Evolutionary conservation across 2,797 vertebrate species (phyloP).

Genomic region (Lemur catta): DNA sequence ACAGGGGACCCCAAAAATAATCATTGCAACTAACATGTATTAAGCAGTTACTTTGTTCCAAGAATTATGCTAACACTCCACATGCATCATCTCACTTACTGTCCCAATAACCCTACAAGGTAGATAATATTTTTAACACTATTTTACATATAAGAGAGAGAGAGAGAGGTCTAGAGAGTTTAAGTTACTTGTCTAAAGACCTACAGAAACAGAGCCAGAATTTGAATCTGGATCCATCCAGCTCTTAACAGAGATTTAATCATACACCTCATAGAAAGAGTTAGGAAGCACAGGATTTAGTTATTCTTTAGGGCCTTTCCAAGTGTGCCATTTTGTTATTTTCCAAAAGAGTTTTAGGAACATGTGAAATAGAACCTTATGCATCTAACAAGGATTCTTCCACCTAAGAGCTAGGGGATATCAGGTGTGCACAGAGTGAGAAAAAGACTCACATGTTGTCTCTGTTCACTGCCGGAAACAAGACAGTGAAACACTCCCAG

Average conservation of each 20-base stretch:
- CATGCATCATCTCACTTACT: neutral
- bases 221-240: neutral
- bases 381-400: neutral
- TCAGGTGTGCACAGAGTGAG: rapidly evolving
- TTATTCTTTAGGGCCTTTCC: neutral
- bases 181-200: neutral
- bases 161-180: neutral
- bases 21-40: too few species aligned
- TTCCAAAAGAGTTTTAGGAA: neutral
- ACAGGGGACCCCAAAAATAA: neutral
- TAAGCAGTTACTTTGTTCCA: neutral
- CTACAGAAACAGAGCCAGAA: neutral
- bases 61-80: neutral
- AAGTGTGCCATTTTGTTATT: neutral
- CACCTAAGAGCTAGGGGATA: neutral
- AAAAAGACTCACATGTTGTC: neutral
- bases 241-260: neutral
- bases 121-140: neutral
- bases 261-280: neutral
- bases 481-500: neutral
- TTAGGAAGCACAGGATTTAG: neutral
- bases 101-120: too few species aligned
- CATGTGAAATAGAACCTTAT: rapidly evolving
- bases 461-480: neutral
- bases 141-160: neutral